phyloP scores from a whole-genome alignment of 2,113 vertebrate genomes.

The Tachycineta bicolor region DNA sequence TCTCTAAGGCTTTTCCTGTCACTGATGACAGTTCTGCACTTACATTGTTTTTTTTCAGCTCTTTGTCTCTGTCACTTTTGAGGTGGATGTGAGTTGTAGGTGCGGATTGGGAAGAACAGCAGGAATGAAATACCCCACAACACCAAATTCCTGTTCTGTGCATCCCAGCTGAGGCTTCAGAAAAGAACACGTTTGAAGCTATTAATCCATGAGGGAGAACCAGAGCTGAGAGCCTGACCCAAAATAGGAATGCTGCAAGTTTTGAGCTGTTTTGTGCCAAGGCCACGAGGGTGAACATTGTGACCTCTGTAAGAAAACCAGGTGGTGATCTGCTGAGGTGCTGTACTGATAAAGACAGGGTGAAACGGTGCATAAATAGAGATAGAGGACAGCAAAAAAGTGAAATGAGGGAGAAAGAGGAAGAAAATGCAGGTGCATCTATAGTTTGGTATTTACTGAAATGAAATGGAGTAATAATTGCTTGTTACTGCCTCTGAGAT shows the following conservation, averaged over 20 bases:
- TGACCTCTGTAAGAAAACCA: background rate
- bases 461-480: background rate
- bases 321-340: background rate
- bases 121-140: background rate
- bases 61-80: background rate
- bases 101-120: background rate
- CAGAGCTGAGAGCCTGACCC: background rate
- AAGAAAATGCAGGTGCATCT: background rate
- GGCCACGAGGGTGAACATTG: background rate
- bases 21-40: background rate
- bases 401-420: background rate
- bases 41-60: background rate
- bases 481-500: background rate
- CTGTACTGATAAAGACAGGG: background rate
- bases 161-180: background rate
- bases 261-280: background rate
- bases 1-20: background rate
- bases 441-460: background rate
- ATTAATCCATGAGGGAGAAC: background rate
- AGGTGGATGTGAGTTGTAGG: background rate
- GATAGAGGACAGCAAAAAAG: background rate
- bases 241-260: background rate
- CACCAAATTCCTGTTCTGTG: background rate
- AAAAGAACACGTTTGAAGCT: background rate
- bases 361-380: background rate